Conservation (phyloP, 2,888 invertebrate genomes). For the Thalpophila matura region DNA sequence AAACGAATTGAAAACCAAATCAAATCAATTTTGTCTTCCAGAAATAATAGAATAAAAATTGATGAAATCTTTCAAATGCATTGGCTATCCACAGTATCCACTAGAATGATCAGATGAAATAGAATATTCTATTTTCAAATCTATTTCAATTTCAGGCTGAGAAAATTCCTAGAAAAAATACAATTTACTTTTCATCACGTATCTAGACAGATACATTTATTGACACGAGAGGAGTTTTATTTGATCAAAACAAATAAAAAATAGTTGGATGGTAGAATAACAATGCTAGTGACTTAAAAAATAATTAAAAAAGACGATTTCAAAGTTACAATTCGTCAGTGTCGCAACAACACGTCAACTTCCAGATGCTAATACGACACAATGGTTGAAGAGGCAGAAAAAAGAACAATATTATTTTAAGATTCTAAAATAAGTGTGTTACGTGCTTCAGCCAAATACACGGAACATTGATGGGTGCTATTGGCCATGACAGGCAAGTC, state of each 20-base stretch:
- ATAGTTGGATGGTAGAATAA: not conserved
- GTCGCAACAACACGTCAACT: slow-evolving; percentile 60
- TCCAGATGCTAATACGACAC: slow-evolving; percentile 60
- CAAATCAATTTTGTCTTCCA: not conserved
- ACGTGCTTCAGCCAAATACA: slow-evolving; percentile 85
- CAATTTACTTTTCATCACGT: not conserved
- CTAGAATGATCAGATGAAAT: not conserved
- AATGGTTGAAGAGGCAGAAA: slow-evolving; percentile 54
- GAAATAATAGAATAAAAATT: not conserved
- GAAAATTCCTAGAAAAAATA: not conserved
- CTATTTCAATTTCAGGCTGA: not conserved
- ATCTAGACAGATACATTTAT: not conserved
- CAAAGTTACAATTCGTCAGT: slow-evolving; percentile 61
- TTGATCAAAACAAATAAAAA: slow-evolving; percentile 16
- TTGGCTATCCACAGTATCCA: not conserved
- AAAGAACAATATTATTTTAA: slow-evolving; percentile 72
- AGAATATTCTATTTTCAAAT: not conserved
- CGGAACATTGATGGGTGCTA: slow-evolving; percentile 87
- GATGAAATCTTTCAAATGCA: not conserved
- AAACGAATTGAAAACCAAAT: slow-evolving; percentile 1
- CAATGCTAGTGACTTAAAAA: slow-evolving; percentile 25
- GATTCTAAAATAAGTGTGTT: slow-evolving; percentile 83
- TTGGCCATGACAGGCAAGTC: slow-evolving; percentile 85
- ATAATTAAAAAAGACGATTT: slow-evolving; percentile 28
- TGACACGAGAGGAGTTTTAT: not conserved